Base-by-base conservation (phyloP, 1,140 invertebrate species). In the Hypothenemus hampei region DNA sequence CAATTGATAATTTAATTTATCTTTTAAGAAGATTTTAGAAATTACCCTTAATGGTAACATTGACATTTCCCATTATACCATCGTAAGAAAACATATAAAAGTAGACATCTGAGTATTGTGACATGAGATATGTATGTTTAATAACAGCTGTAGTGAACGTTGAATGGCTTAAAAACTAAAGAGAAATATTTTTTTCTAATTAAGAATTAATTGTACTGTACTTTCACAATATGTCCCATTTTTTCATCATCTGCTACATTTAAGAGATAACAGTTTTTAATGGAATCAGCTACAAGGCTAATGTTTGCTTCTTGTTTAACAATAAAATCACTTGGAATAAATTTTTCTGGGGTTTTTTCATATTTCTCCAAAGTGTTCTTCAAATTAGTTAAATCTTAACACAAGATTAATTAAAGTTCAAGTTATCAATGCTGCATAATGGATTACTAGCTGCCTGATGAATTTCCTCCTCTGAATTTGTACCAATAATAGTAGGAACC, bases 391-490 rank as follows among this genome's bases (percentile, higher is more conserved):
- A 41, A 11, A 51, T 11, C 3, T 4, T 13, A 43, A 21, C 20
- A 22, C 6, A 20, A 20, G 4, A 18, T 20, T 3, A 1, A 3
- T 11, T 41, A 20, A 41, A 20, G 4, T 41, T 10, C 39, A 41
- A 21, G 10, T 26, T 2, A 26, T 26, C 4, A 45, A n/a, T n/a
- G n/a, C n/a, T n/a, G n/a, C n/a, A n/a, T n/a, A n/a, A n/a, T n/a
- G n/a, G n/a, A n/a, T 7, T 29, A 29, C 26, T 29, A 6, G 26
- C 26, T 29, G 26, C 26, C n/a, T 29, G 26, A 29, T 29, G 26
- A 4, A 56, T 43, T 0, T 56, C 48, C 35, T 67, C 65, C 43
- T 65, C 59, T 3, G 65, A 67, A 45, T 64, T 65, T n/a, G 26
- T 40, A 22, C 65, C 63, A 43, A 67, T 51, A 10, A 67, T 50